These are phyloP conservation scores for Triplophysa yarkandensis DNA, from an alignment of 2,797 vertebrate species.

Conservation along the genomic window DNA sequence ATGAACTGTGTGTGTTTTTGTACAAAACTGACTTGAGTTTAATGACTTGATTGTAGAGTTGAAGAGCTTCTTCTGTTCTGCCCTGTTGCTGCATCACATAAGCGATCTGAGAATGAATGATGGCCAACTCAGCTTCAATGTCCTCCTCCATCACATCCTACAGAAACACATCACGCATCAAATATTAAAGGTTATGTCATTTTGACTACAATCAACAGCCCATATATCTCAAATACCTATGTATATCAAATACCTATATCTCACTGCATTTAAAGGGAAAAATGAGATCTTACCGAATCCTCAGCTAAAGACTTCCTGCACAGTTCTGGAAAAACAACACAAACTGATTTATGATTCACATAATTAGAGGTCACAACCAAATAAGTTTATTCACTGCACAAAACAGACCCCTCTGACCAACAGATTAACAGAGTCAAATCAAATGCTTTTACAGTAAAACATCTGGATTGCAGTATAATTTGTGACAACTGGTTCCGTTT, in stretches of 20 bases:
- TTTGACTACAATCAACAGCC: no score
- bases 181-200: neutral
- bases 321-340: conserved; percentile 75
- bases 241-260: neutral
- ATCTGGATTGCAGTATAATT: no score
- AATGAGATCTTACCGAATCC: conserved; percentile 84
- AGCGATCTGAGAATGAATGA: conserved; percentile 98
- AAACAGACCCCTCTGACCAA: neutral
- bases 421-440: conserved; percentile 9
- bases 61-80: conserved; percentile 89
- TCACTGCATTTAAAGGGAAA: neutral
- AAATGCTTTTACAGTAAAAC: conserved; percentile 3
- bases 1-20: neutral
- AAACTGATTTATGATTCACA: neutral
- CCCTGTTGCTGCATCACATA: conserved; percentile 93
- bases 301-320: conserved; percentile 90
- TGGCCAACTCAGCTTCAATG: conserved; percentile 89
- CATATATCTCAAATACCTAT: no score
- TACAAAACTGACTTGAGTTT: conserved; percentile 91
- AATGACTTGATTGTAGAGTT: conserved; percentile 99
- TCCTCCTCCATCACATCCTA: conserved; percentile 72
- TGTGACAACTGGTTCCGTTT: neutral
- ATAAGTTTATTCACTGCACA: neutral
- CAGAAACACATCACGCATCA: neutral
- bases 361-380: no score